Conservation (phyloP, 1,140 invertebrate genomes). For the Dinothrombium tinctorium region DNA sequence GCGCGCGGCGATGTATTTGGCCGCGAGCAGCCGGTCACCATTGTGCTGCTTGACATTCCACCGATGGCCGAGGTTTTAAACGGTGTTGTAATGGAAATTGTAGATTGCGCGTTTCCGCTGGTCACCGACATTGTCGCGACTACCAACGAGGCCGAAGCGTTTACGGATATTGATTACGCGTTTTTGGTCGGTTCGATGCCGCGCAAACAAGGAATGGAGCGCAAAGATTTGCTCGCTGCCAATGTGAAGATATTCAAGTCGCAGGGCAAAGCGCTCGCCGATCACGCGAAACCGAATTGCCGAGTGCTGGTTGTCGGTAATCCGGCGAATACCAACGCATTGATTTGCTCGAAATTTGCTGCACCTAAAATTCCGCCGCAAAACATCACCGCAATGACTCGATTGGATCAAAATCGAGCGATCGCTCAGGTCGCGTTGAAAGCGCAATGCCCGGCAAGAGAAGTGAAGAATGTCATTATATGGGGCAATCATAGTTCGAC, state of each 20-base stretch:
- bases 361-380: slow-evolving; percentile 72
- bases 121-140: slow-evolving; percentile 60
- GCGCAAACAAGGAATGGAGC: slow-evolving; percentile 91
- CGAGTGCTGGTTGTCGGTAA: slow-evolving; percentile 92
- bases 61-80: slow-evolving; percentile 80
- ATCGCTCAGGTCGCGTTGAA: slow-evolving; percentile 39
- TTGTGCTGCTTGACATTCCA: slow-evolving; percentile 83
- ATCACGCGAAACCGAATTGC: slow-evolving; percentile 76
- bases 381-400: slow-evolving; percentile 94
- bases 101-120: slow-evolving; percentile 84
- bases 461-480: slow-evolving; percentile 77
- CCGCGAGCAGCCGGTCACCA: slow-evolving; percentile 53
- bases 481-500: slow-evolving; percentile 99
- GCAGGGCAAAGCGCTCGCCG: slow-evolving; percentile 69
- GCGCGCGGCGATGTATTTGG: slow-evolving; percentile 94
- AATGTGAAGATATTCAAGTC: slow-evolving; percentile 98
- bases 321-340: slow-evolving; percentile 95
- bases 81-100: slow-evolving; percentile 90
- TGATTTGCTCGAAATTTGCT: slow-evolving; percentile 88
- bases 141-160: slow-evolving; percentile 59
- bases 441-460: slow-evolving; percentile 33
- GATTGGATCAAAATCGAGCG: slow-evolving; percentile 91
- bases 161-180: slow-evolving; percentile 88
- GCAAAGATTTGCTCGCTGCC: slow-evolving; percentile 80
- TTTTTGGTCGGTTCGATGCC: slow-evolving; percentile 98